Conservation (phyloP, 2,797 vertebrate species). For the Emys orbicularis region DNA sequence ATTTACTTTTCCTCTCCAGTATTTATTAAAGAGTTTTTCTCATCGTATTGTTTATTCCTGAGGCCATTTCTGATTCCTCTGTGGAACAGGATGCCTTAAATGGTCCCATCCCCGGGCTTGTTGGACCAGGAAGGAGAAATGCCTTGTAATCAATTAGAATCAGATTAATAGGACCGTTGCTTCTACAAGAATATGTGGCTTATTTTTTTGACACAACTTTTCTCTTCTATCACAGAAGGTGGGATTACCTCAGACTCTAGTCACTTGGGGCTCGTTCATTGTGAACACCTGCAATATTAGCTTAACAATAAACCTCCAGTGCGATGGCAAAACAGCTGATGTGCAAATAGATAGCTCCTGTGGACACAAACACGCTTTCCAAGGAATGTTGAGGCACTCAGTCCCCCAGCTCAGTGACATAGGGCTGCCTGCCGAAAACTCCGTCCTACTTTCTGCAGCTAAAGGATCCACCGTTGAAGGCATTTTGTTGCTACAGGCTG, state of each 20-base stretch:
- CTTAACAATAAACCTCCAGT: slow-evolving; percentile 76
- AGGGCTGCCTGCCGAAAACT: slow-evolving; percentile 79
- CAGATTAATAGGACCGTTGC: background rate
- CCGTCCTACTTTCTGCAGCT: slow-evolving; percentile 67
- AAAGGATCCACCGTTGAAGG: slow-evolving; percentile 46
- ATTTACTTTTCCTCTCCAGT: background rate
- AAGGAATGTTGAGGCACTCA: slow-evolving; percentile 81
- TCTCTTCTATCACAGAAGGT: slow-evolving; percentile 71
- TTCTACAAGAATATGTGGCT: background rate
- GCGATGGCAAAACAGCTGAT: slow-evolving; percentile 73
- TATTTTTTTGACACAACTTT: background rate
- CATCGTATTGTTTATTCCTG: rapidly evolving
- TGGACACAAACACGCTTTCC: slow-evolving; percentile 61
- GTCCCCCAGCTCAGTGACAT: slow-evolving; percentile 68
- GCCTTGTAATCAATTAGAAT: background rate
- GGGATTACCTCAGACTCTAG: slow-evolving; percentile 76
- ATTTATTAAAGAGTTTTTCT: background rate
- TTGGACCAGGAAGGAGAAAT: slow-evolving; percentile 4
- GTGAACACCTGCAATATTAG: slow-evolving; percentile 62
- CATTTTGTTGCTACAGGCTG: slow-evolving; percentile 79
- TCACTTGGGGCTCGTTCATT: slow-evolving; percentile 75
- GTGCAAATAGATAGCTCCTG: slow-evolving; percentile 80
- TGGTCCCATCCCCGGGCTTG: background rate
- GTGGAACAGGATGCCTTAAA: background rate
- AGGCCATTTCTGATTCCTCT: background rate